phyloP scores from a whole-genome alignment of 2,888 invertebrate species.

The Nycteola revayana region DNA sequence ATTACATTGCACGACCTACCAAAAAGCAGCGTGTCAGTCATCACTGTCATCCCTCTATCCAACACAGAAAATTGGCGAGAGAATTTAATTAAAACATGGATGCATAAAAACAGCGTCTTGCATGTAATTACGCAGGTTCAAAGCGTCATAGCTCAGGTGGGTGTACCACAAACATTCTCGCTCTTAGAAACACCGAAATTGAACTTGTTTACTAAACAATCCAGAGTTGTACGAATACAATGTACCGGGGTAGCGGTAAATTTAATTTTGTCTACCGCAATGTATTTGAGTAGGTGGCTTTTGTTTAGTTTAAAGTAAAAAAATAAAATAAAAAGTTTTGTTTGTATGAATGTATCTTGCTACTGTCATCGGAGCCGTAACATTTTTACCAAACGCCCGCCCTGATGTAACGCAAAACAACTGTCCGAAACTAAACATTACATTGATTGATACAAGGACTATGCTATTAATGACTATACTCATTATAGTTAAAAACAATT shows the following conservation, averaged over 20 bases:
- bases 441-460: too few species aligned
- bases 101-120: slow-evolving; percentile 15
- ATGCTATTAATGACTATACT: too few species aligned
- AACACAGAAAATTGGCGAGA: background rate
- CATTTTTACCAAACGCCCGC: too few species aligned
- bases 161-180: slow-evolving; percentile 30
- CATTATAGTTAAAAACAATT: too few species aligned
- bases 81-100: slow-evolving; percentile 12
- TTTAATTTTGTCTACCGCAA: slow-evolving; percentile 26
- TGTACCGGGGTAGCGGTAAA: slow-evolving; percentile 19
- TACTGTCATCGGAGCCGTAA: too few species aligned
- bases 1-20: too few species aligned
- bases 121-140: slow-evolving; percentile 22
- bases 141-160: slow-evolving; percentile 30
- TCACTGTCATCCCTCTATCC: too few species aligned
- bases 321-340: background rate
- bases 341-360: background rate
- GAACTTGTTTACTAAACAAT: slow-evolving; percentile 35
- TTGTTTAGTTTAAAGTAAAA: slow-evolving; percentile 13
- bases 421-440: too few species aligned
- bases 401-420: too few species aligned
- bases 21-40: too few species aligned
- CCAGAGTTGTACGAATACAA: slow-evolving; percentile 24
- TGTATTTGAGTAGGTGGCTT: slow-evolving; percentile 16
- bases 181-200: slow-evolving; percentile 27